phyloP scores from a whole-genome alignment of 2,113 vertebrate genomes.

The Semicossyphus pulcher region DNA sequence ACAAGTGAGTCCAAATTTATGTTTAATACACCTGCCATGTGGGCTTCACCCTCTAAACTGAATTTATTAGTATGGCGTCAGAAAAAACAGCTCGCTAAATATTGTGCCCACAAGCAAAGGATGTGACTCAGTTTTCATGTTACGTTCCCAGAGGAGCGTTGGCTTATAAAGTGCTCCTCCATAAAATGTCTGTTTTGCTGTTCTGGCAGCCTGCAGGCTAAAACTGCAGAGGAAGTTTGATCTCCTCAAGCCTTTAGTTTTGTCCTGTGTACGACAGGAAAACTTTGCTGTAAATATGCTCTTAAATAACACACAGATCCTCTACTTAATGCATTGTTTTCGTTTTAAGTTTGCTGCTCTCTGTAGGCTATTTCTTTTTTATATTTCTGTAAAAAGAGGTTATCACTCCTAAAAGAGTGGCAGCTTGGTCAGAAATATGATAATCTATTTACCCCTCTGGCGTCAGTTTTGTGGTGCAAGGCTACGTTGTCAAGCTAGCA shows the following conservation, averaged over 20 bases:
- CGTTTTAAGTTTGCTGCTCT: background rate
- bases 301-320: slow-evolving; percentile 25
- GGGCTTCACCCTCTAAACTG: slow-evolving; percentile 19
- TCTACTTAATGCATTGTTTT: slow-evolving; percentile 12
- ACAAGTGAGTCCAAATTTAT: slow-evolving; percentile 28
- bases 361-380: no score
- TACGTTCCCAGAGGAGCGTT: slow-evolving; percentile 68
- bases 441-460: no score
- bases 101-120: slow-evolving; percentile 69
- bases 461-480: no score
- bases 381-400: no score
- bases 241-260: slow-evolving; percentile 39
- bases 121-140: slow-evolving; percentile 68
- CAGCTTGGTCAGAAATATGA: no score
- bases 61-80: slow-evolving; percentile 46
- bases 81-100: slow-evolving; percentile 53
- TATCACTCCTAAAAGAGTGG: no score
- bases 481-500: no score
- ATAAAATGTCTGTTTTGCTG: slow-evolving; percentile 68
- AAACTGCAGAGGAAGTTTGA: slow-evolving; percentile 56
- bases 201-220: slow-evolving; percentile 57
- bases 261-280: slow-evolving; percentile 18
- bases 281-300: slow-evolving; percentile 13
- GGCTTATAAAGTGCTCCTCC: slow-evolving; percentile 65
- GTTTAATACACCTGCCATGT: slow-evolving; percentile 48